Percentiles rank a stretch among this genome's conserved stretches.
phyloP scores from a whole-genome alignment of 2,888 invertebrate genomes.

The Isotomurus palustris region DNA sequence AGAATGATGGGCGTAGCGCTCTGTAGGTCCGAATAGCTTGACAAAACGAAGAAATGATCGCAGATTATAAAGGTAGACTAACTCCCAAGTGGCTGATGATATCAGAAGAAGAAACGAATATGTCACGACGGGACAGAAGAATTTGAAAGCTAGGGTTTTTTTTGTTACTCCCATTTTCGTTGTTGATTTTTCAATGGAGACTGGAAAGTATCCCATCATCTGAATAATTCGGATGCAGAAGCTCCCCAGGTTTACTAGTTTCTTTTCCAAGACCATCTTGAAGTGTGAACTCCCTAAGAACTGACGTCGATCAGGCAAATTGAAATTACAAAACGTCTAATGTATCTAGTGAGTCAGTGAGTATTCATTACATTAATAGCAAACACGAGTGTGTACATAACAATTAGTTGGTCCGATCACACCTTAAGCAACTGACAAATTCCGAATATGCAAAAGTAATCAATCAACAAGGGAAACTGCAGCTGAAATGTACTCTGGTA shows the following conservation, averaged over 20 bases:
- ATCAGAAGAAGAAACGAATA: not conserved
- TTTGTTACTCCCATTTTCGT: not conserved
- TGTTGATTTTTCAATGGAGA: not conserved
- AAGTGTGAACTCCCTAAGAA: no score
- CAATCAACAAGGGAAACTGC: no score
- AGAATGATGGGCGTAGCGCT: not conserved
- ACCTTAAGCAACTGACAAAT: no score
- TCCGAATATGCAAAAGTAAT: no score
- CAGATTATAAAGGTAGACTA: not conserved
- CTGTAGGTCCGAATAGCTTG: not conserved
- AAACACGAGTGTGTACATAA: no score
- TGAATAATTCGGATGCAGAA: not conserved
- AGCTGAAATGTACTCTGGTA: no score
- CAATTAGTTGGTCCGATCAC: no score
- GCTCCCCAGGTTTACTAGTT: not conserved
- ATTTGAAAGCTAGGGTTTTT: not conserved
- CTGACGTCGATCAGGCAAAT: no score
- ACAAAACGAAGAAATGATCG: not conserved
- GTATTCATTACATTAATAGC: no score
- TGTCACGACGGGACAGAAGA: not conserved
- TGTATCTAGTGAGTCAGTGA: no score
- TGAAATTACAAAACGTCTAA: no score
- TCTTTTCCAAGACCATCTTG: not conserved
- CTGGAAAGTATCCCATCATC: not conserved
- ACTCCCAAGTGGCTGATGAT: not conserved